phyloP scores from a whole-genome alignment of 2,797 vertebrate species.

The Aphelocoma californica region DNA sequence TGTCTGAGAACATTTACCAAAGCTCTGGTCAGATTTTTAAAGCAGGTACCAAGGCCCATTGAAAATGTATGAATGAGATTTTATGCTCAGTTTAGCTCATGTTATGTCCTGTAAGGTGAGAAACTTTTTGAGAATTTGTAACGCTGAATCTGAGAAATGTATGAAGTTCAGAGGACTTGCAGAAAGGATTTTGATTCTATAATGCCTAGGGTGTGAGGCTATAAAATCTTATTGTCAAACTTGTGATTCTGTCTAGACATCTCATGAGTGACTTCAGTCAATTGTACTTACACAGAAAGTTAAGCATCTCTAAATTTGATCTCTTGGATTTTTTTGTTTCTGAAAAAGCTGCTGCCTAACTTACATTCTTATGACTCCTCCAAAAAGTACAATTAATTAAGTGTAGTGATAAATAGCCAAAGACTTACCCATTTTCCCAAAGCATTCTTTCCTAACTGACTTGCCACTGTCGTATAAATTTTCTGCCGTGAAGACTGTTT shows the following conservation, averaged over 20 bases:
- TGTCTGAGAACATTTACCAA: background rate
- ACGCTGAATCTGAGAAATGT: background rate
- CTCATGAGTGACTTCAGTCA: background rate
- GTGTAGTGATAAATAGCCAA: background rate
- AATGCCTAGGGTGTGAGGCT: background rate
- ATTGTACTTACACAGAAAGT: background rate
- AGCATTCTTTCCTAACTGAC: background rate
- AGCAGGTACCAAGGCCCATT: background rate
- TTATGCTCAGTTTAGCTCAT: background rate
- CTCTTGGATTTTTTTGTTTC: background rate
- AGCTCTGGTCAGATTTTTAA: background rate
- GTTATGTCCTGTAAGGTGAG: background rate
- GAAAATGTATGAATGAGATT: background rate
- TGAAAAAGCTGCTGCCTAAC: background rate
- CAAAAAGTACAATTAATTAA: background rate
- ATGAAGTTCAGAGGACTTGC: background rate
- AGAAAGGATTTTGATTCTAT: background rate
- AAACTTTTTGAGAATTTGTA: slow-evolving; percentile 1
- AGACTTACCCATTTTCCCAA: background rate
- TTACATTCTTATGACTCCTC: background rate
- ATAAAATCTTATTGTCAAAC: background rate
- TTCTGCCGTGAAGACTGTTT: background rate
- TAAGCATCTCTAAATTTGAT: background rate
- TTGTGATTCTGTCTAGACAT: background rate
- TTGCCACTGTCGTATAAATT: background rate